Evolutionary conservation across 53 echinoderm and acorn worm species (phyloP).

Genomic region (Crossaster papposus): DNA sequence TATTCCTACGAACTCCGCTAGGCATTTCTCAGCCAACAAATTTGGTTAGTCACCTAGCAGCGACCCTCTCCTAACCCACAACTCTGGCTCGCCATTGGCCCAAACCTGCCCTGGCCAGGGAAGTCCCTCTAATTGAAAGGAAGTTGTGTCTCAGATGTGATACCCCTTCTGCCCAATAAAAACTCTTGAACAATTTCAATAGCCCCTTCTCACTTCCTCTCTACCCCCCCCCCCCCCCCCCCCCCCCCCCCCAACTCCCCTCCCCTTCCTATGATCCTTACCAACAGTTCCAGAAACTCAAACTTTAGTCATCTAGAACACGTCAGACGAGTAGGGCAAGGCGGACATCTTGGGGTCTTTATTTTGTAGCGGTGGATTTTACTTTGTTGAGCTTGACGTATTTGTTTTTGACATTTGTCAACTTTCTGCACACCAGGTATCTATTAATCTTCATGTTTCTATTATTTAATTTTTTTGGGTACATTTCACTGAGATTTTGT

Average conservation of each 20-base stretch:
- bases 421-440: conserved; percentile 47
- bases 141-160: conserved; percentile 44
- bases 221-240: background rate
- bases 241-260: background rate
- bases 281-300: background rate
- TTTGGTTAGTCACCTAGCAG: background rate
- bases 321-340: conserved; percentile 22
- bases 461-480: conserved; percentile 6
- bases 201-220: conserved; percentile 37
- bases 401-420: background rate
- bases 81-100: conserved; percentile 14
- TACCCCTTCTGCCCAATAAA: conserved; percentile 16
- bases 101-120: conserved; percentile 5
- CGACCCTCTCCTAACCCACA: background rate
- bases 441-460: conserved; percentile 45
- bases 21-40: background rate
- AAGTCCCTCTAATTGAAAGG: conserved; percentile 39
- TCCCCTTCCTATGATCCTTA: background rate
- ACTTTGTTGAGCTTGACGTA: background rate
- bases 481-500: background rate
- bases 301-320: conserved; percentile 40
- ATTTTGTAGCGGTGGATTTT: conserved; percentile 13
- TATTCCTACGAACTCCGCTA: background rate
- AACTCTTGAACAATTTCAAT: conserved; percentile 8
- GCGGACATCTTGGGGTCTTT: conserved; percentile 27